phyloP scores from a whole-genome alignment of 2,888 invertebrate genomes.

The Cantharis lateralis region DNA sequence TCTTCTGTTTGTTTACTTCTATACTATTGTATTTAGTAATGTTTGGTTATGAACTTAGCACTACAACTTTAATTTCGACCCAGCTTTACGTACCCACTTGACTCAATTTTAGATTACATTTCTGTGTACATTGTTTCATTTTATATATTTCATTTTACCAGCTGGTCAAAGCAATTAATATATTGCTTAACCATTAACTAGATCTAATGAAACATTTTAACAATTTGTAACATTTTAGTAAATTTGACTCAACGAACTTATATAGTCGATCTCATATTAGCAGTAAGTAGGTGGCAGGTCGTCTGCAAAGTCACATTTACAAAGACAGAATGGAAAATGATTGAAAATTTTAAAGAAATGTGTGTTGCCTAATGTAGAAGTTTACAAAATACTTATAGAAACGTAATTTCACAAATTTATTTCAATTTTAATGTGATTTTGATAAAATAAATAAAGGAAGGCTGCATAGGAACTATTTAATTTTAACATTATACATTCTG shows the following conservation, averaged over 20 bases:
- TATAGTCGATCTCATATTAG: too few species aligned
- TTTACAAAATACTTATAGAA: too few species aligned
- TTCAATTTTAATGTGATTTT: too few species aligned
- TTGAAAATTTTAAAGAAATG: too few species aligned
- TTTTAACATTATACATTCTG: too few species aligned
- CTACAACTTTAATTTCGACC: background rate
- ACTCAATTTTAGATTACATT: background rate
- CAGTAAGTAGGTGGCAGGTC: too few species aligned
- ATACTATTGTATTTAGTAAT: slow-evolving; percentile 14
- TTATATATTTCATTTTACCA: background rate
- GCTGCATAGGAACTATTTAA: too few species aligned
- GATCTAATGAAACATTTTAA: background rate
- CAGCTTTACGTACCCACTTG: background rate
- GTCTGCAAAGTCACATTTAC: too few species aligned
- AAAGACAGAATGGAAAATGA: too few species aligned
- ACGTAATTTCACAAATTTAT: too few species aligned
- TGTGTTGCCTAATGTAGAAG: too few species aligned
- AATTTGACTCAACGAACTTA: background rate
- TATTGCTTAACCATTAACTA: background rate
- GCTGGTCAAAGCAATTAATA: background rate
- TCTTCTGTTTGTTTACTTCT: slow-evolving; percentile 11
- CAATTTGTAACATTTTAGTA: background rate
- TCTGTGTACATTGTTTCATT: background rate
- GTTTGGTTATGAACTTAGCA: background rate
- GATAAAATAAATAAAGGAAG: too few species aligned